phyloP scores from a whole-genome alignment of 2,113 vertebrate genomes.

The Osmerus eperlanus region DNA sequence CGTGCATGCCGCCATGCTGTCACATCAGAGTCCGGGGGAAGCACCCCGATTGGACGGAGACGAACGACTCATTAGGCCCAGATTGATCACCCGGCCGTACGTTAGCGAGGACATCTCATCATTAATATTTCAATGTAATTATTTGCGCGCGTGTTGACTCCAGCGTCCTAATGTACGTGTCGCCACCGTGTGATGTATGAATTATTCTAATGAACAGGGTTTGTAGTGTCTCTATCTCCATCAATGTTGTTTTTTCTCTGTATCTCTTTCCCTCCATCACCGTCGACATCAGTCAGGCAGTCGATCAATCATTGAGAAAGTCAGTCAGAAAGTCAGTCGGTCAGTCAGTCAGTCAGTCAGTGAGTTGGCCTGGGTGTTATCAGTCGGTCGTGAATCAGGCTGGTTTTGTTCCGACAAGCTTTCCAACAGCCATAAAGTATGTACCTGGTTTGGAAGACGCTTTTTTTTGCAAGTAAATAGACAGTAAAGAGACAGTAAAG shows the following conservation, averaged over 20 bases:
- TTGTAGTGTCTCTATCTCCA: slow-evolving; percentile 46
- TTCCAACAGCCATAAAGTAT: slow-evolving; percentile 18
- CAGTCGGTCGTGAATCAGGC: slow-evolving; percentile 42
- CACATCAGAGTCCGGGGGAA: slow-evolving; percentile 26
- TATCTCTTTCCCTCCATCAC: not conserved
- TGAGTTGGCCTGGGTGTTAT: not conserved
- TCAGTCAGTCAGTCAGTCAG: slow-evolving; percentile 30
- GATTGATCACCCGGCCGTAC: slow-evolving; percentile 68
- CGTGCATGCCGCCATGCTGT: slow-evolving; percentile 29
- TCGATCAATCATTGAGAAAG: slow-evolving; percentile 38
- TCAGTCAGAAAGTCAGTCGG: not conserved
- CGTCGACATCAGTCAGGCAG: not conserved
- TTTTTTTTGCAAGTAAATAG: not conserved
- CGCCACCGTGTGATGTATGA: slow-evolving; percentile 63
- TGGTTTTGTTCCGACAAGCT: not conserved
- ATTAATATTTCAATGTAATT: slow-evolving; percentile 75
- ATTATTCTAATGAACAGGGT: slow-evolving; percentile 68
- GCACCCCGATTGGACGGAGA: slow-evolving; percentile 55
- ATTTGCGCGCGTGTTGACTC: slow-evolving; percentile 68
- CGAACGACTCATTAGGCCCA: slow-evolving; percentile 72
- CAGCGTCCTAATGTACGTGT: slow-evolving; percentile 62
- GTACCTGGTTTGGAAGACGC: slow-evolving; percentile 7
- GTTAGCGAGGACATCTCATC: slow-evolving; percentile 62
- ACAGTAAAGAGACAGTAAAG: not conserved
- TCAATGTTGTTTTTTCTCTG: not conserved